Conservation (phyloP, 2,113 vertebrate genomes). For the Cervus canadensis region DNA sequence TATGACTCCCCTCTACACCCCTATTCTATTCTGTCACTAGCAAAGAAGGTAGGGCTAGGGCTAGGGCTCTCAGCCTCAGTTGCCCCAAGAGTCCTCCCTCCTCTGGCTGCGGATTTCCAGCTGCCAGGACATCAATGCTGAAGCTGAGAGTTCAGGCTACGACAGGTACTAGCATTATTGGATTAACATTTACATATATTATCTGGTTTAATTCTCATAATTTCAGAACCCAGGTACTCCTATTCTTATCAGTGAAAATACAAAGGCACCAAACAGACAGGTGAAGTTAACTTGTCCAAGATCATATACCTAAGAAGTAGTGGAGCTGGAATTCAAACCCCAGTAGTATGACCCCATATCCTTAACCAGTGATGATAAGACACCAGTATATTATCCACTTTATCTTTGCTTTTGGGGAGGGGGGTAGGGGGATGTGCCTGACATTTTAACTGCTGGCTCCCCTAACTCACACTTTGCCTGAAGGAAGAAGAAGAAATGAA, state of each 20-base stretch:
- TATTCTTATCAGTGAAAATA: background rate
- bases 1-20: background rate
- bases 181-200: background rate
- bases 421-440: background rate
- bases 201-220: background rate
- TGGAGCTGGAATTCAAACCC: background rate
- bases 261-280: background rate
- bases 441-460: background rate
- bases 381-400: background rate
- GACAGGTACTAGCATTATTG: background rate
- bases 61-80: background rate
- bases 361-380: background rate
- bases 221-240: background rate
- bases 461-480: background rate
- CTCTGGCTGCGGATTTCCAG: background rate
- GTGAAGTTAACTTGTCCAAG: background rate
- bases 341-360: background rate
- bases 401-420: background rate
- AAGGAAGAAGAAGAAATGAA: background rate
- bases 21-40: background rate
- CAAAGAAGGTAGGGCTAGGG: background rate
- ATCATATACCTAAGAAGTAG: background rate
- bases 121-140: background rate
- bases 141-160: background rate
- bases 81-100: background rate